Base-by-base conservation (phyloP, 2,113 vertebrate species). In the Chionomys nivalis region DNA sequence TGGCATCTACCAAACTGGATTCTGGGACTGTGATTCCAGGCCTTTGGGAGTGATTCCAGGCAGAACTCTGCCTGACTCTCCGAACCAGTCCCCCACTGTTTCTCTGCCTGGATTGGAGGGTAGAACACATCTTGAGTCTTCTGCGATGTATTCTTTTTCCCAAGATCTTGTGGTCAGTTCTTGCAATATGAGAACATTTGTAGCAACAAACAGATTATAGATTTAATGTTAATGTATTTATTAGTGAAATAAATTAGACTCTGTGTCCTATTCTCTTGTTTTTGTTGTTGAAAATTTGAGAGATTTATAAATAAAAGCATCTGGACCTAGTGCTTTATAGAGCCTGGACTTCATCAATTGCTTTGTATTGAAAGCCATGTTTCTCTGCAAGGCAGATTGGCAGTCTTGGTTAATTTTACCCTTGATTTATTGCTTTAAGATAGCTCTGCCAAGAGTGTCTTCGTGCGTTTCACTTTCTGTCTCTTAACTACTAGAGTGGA, bases 271-370 rank as follows among this genome's bases (percentile, higher is more conserved):
- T 76, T 86, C 24, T 31, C 16, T 23, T 92, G 3, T 44, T 92
- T 96, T 85, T 89, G 36, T 90, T 86, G 24, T 76, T 77, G 87
- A 77, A 68, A 17, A 73, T 65, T 91, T 89, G 49, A 94, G 63
- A 52, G 16, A 65, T 39, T 24, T 96, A 73, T 86, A 85, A 94
- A 52, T 65, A 78, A 88, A 92, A 88, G 16, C 39, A 39, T 49
- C 21, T 39, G 52, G 66, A 76, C 36, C 19, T n/a, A 61, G 75
- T 55, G 39, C 49, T 52, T 93, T 79, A 33, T 68, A 90, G 49
- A 68, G 12, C 31, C 11, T 12, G 19, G n/a, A 44, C 42, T 39
- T 89, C 6, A 33, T 81, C 42, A 85, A 0, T 89, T 85, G 47
- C 49, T 75, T 89, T 28, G 1, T 82, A 13, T 33, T 92, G 70